Evolutionary conservation across 1,140 invertebrate species (phyloP).

Genomic region (Rhopalosiphum maidis): DNA sequence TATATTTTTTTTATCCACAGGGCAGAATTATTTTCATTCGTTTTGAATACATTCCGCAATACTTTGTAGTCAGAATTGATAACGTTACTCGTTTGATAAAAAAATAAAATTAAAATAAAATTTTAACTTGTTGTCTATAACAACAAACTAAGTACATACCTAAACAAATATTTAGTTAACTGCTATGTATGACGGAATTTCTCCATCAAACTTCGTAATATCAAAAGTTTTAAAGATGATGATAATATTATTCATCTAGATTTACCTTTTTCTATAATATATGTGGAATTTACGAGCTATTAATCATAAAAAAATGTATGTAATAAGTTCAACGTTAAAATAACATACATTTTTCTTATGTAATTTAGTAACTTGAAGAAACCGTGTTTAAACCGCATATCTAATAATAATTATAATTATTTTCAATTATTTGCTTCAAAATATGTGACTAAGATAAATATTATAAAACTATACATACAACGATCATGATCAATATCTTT

Average conservation of each 20-base stretch:
- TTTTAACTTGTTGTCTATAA: not conserved
- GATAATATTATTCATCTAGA: not conserved
- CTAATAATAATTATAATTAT: too few species aligned
- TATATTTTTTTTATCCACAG: too few species aligned
- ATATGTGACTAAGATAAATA: not conserved
- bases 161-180: not conserved
- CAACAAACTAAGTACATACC: not conserved
- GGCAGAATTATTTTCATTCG: not conserved
- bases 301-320: not conserved
- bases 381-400: not conserved
- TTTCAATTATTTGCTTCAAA: not conserved
- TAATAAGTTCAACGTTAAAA: not conserved
- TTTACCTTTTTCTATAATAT: not conserved
- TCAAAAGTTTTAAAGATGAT: slow-evolving; percentile 12
- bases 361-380: not conserved
- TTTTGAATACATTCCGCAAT: not conserved
- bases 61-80: not conserved
- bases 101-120: not conserved
- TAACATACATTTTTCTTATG: not conserved
- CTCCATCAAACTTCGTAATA: not conserved
- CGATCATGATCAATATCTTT: not conserved
- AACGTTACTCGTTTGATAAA: not conserved
- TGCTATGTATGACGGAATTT: not conserved
- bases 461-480: not conserved
- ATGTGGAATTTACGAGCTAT: not conserved